Percentiles rank a stretch among this genome's conserved stretches.
Conservation (phyloP, 2,888 invertebrate species). For the Aromia moschata region DNA sequence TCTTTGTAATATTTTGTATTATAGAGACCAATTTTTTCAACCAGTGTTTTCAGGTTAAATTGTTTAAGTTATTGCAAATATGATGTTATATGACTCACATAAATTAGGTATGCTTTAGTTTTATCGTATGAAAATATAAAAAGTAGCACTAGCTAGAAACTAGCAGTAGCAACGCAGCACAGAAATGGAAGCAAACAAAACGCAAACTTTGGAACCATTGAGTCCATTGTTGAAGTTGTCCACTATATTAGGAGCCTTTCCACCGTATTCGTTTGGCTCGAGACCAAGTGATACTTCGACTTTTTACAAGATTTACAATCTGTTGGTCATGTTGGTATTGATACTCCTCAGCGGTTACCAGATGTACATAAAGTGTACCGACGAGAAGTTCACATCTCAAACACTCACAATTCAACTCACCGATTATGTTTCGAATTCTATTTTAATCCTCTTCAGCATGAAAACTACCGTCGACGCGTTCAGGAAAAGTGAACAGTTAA, state of each 20-base stretch:
- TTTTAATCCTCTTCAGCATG: background rate
- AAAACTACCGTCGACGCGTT: background rate
- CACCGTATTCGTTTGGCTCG: background rate
- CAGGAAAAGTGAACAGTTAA: background rate
- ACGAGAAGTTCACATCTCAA: background rate
- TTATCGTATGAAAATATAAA: no score
- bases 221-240: conserved; percentile 4
- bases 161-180: no score
- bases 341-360: background rate
- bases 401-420: background rate
- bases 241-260: background rate
- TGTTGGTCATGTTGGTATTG: background rate
- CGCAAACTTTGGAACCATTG: background rate
- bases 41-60: no score
- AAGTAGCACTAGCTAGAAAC: no score
- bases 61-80: no score
- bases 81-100: no score
- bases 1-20: no score
- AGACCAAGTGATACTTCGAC: background rate
- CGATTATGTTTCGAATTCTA: background rate
- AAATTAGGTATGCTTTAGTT: no score
- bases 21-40: no score
- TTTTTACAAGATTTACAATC: conserved; percentile 1
- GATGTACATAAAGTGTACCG: background rate
- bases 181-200: background rate